A percentile compares a stretch with the other conserved stretches of the same genome.
These are phyloP conservation scores for Argyresthia goedartella DNA, from an alignment of 2,888 invertebrate species.

Conservation along the genomic window DNA sequence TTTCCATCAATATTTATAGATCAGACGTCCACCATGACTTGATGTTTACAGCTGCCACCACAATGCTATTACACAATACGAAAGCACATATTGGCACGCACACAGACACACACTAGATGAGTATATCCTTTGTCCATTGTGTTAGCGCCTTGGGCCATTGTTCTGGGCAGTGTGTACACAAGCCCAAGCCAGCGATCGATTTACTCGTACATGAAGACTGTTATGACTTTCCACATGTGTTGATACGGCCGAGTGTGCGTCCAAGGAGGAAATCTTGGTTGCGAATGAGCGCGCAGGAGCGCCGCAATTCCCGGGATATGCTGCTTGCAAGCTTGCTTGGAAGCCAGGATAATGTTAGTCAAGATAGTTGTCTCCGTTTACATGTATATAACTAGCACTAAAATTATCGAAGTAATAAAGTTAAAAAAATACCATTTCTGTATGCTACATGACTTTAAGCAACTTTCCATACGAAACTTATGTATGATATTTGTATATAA, in stretches of 20 bases:
- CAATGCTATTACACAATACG: slow-evolving; percentile 37
- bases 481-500: too few species aligned
- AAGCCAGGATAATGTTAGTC: too few species aligned
- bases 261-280: slow-evolving; percentile 5
- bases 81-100: slow-evolving; percentile 30
- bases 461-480: too few species aligned
- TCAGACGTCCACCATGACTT: slow-evolving; percentile 9
- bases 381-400: too few species aligned
- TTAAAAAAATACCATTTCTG: too few species aligned
- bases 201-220: not conserved
- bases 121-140: slow-evolving; percentile 66
- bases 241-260: slow-evolving; percentile 4
- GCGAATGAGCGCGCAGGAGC: not conserved
- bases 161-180: slow-evolving; percentile 40
- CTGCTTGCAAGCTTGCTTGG: too few species aligned
- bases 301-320: too few species aligned
- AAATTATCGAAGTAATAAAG: too few species aligned
- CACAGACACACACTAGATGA: slow-evolving; percentile 49
- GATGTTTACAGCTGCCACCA: slow-evolving; percentile 4
- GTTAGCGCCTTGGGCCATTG: slow-evolving; percentile 55
- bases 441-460: too few species aligned
- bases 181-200: slow-evolving; percentile 33
- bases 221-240: slow-evolving; percentile 5
- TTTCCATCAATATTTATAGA: slow-evolving; percentile 8
- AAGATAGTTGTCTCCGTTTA: too few species aligned